phyloP scores from a whole-genome alignment of 1,140 invertebrate genomes.

The Drosophila oshimai region DNA sequence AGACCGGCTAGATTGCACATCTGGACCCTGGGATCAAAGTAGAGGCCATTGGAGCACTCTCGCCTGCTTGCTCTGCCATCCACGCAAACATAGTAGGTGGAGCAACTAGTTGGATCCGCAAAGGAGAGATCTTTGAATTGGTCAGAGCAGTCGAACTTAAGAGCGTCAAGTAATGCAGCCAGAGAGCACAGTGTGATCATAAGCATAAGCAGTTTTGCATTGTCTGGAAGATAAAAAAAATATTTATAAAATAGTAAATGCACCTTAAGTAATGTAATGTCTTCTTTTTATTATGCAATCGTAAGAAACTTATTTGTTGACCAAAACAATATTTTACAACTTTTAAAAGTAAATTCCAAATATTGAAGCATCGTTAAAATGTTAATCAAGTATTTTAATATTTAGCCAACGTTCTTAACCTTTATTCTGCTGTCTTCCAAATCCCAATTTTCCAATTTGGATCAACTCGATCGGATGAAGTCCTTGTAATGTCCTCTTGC shows the following conservation, averaged over 20 bases:
- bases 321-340: no score
- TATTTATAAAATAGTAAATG: no score
- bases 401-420: no score
- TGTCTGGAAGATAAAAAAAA: constrained; percentile 22
- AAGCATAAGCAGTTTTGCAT: constrained; percentile 47
- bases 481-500: no score
- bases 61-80: constrained; percentile 33
- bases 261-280: not conserved
- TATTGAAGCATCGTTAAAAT: no score
- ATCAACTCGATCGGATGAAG: no score
- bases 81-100: constrained; percentile 44
- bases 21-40: constrained; percentile 36
- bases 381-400: no score
- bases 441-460: no score
- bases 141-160: constrained; percentile 30
- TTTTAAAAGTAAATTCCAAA: no score
- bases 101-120: constrained; percentile 43
- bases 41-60: constrained; percentile 31
- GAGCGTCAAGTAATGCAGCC: constrained; percentile 4
- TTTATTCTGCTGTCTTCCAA: no score
- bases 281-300: not conserved
- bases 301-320: no score
- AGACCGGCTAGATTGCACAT: constrained; percentile 37
- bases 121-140: constrained; percentile 45
- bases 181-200: constrained; percentile 27